Evolutionary conservation across 2,888 invertebrate genomes (phyloP), one percentile per base, ranked within the genome.

Genomic region (Rhogogaster chlorosoma): DNA sequence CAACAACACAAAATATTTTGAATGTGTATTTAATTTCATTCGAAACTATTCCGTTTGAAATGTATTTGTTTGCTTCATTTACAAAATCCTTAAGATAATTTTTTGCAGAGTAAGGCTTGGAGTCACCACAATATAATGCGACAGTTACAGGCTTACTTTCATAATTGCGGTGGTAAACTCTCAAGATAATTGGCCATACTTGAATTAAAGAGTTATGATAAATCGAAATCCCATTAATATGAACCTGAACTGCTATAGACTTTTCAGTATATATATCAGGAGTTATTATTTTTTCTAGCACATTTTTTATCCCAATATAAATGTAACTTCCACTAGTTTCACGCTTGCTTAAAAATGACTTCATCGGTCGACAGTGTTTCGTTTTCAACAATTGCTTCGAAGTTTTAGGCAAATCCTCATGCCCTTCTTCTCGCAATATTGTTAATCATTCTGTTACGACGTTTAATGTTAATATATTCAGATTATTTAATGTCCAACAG

Each of bases 151-250:
- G 84, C 15, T 73, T 75, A 36, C 36, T 84, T 57, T 84, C 84
- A 32, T 84, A 84, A 78, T 84, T n/a, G 3, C 77, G 53, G 61
- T 84, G 0, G 53, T 84, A 38, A 57, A 84, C 84, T 78, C 78
- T 84, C 61, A 84, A 61, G 12, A 78, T 22, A 67, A 83, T 83
- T n/a, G 83, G 83, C 83, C 83, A 83, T 71, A 83, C 36, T 67
- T 83, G 83, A 18, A 83, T 83, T n/a, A 32, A 83, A 3, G 83
- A 83, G 12, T 71, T 83, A 83, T 83, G 18, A 32, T 29, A 83
- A 3, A 83, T 70, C 10, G 83, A 83, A 26, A 83, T 64, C 26
- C 57, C 83, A 61, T 83, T 70, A 32, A 83, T 83, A 12, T 71
- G 83, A 1, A 83, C 6, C 29, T 83, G 83, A 3, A 83, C 83